Conservation (phyloP, 2,113 vertebrate species). For the Poecile atricapillus region DNA sequence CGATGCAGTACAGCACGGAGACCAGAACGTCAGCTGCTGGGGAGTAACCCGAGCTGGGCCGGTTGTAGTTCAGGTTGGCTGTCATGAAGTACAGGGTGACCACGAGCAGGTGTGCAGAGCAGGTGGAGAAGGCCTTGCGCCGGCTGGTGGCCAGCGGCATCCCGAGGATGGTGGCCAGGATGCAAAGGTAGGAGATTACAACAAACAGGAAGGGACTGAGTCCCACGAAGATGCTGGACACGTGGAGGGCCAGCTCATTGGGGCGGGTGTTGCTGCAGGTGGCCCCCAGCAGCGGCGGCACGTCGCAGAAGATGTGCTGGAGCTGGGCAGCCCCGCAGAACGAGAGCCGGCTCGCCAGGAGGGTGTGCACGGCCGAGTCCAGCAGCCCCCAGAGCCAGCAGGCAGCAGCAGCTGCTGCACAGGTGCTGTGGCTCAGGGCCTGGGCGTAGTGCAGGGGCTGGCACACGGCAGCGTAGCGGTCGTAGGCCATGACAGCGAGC, state of each 20-base stretch:
- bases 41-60: neutral
- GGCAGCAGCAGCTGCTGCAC: accelerated
- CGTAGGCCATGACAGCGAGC: conserved; percentile 24
- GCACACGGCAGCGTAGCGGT: neutral
- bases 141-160: neutral
- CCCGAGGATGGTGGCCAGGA: neutral
- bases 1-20: neutral
- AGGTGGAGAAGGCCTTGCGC: conserved; percentile 30
- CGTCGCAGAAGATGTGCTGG: conserved; percentile 39
- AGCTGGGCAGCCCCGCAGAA: neutral
- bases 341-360: neutral
- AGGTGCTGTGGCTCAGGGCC: neutral
- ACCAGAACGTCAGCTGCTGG: accelerated
- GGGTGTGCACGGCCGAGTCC: neutral
- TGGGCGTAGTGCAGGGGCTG: neutral
- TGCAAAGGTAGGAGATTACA: neutral
- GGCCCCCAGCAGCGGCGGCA: neutral
- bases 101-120: neutral
- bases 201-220: conserved; percentile 9
- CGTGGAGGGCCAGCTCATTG: neutral
- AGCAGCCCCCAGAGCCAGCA: conserved; percentile 44
- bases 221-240: neutral
- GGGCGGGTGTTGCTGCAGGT: neutral
- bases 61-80: conserved; percentile 6
- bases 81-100: neutral